Conservation (phyloP, 2,797 vertebrate species). For the Serranus cabrilla region DNA sequence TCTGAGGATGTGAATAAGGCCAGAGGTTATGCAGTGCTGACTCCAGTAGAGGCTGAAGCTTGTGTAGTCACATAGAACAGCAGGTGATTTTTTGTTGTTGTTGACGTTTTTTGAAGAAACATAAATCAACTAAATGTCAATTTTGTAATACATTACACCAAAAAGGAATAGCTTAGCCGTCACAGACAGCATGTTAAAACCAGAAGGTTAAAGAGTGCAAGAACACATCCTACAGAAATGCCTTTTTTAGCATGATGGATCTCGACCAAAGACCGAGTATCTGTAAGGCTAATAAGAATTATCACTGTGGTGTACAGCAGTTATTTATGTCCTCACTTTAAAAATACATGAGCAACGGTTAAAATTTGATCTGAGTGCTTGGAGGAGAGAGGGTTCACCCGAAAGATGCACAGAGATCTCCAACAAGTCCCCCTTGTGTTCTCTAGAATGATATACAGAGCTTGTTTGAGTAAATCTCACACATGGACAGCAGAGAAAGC, state of each 20-base stretch:
- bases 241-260: neutral
- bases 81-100: neutral
- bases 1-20: too few relatives aligned
- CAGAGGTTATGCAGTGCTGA: too few relatives aligned
- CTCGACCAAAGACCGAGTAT: constrained; percentile 5
- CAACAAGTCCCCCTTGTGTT: constrained; percentile 9
- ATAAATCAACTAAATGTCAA: neutral
- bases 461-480: constrained; percentile 34
- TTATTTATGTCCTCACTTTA: neutral
- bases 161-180: neutral
- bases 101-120: neutral
- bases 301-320: neutral
- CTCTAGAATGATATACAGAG: constrained; percentile 24
- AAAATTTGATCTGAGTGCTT: neutral
- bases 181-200: constrained; percentile 13
- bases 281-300: neutral
- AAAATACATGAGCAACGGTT: neutral
- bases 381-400: constrained; percentile 5
- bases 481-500: constrained; percentile 22
- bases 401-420: neutral
- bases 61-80: neutral
- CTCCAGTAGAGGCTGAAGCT: neutral
- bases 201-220: constrained; percentile 25
- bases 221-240: constrained; percentile 3
- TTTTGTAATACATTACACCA: neutral